These are phyloP conservation scores for Dynastes hyllus DNA, from an alignment of 2,888 invertebrate species.

Conservation along the genomic window DNA sequence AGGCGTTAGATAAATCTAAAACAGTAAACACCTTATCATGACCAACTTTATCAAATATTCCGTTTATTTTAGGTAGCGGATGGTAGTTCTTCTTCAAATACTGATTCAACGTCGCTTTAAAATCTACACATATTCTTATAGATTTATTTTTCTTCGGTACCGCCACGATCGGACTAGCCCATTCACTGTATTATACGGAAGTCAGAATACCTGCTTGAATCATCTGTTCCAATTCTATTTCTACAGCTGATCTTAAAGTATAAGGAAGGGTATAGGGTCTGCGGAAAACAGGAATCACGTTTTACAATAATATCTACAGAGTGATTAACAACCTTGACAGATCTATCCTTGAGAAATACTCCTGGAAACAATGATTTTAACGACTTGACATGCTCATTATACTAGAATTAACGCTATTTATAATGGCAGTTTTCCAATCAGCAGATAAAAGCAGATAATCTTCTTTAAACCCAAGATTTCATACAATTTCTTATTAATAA, in stretches of 20 bases:
- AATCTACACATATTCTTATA: slow-evolving; percentile 61
- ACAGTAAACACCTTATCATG: slow-evolving; percentile 57
- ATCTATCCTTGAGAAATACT: too few relatives aligned
- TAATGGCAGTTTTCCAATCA: too few relatives aligned
- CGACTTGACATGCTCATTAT: too few relatives aligned
- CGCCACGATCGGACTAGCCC: slow-evolving; percentile 34
- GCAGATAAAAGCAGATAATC: too few relatives aligned
- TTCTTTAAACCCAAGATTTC: too few relatives aligned
- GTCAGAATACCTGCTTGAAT: slow-evolving; percentile 13
- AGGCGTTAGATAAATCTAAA: slow-evolving; percentile 58
- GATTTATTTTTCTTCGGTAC: slow-evolving; percentile 19
- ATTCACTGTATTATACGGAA: not conserved
- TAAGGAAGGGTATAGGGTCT: slow-evolving; percentile 14
- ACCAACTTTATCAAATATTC: slow-evolving; percentile 59
- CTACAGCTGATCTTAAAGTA: not conserved
- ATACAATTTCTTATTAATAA: too few relatives aligned
- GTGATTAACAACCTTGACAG: too few relatives aligned
- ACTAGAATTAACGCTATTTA: too few relatives aligned
- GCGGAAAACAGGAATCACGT: not conserved
- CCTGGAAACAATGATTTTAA: too few relatives aligned
- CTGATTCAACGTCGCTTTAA: slow-evolving; percentile 58
- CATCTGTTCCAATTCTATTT: not conserved
- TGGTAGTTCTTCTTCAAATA: slow-evolving; percentile 58
- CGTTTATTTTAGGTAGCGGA: slow-evolving; percentile 60
- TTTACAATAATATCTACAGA: too few relatives aligned